These are phyloP conservation scores for Hydrotaea cyrtoneurina DNA, from an alignment of 2,888 invertebrate species.

Conservation along the genomic window DNA sequence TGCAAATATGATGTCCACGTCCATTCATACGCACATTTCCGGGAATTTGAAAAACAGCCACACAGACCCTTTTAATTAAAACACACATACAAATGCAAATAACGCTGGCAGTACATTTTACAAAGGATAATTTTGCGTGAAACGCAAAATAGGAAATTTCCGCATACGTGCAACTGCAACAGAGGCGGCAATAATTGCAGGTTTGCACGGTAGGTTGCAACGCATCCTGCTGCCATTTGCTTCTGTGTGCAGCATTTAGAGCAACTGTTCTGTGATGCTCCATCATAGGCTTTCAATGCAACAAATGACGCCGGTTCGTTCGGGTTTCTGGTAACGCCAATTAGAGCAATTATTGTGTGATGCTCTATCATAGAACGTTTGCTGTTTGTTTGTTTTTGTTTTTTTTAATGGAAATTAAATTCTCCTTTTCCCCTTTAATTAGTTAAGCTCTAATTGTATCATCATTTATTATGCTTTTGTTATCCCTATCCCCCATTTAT, in stretches of 20 bases:
- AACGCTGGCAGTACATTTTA: neutral
- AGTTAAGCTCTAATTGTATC: neutral
- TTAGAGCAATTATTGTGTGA: no score
- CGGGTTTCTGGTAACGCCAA: no score
- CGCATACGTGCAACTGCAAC: neutral
- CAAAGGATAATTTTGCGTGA: neutral
- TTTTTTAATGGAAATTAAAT: neutral
- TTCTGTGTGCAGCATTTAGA: no score
- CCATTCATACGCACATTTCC: no score
- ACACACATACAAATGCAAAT: neutral
- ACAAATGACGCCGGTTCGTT: no score
- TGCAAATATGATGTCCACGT: no score
- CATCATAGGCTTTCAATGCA: neutral
- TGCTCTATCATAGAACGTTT: no score
- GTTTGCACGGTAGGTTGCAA: neutral
- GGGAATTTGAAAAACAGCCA: no score
- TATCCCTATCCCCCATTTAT: neutral
- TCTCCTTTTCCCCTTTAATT: constrained; percentile 4
- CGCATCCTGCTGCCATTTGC: no score
- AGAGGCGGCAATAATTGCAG: neutral
- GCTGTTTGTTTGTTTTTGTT: no score
- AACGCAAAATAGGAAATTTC: neutral
- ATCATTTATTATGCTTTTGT: neutral
- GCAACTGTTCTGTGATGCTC: no score
- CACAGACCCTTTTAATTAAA: neutral